These are phyloP conservation scores for Decapterus maruadsi DNA, from an alignment of 2,797 vertebrate species.

Conservation along the genomic window DNA sequence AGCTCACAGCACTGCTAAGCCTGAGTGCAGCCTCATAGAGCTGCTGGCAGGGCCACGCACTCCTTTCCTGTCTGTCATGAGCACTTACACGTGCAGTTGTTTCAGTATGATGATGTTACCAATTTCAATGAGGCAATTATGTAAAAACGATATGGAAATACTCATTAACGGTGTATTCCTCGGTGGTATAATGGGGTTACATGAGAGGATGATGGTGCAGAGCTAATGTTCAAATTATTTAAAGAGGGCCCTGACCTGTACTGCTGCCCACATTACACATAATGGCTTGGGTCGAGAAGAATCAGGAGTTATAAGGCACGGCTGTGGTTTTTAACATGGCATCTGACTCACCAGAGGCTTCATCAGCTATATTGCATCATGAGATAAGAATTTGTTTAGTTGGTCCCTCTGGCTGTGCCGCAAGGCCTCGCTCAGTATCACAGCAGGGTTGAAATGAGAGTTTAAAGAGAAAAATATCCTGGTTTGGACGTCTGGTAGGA, in stretches of 20 bases:
- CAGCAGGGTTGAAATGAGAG: conserved; percentile 60
- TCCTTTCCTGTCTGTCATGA: neutral
- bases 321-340: conserved; percentile 31
- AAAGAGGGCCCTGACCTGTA: neutral
- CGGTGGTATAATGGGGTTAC: conserved; percentile 5
- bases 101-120: neutral
- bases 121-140: neutral
- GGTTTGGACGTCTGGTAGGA: conserved; percentile 81
- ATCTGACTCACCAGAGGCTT: conserved; percentile 51
- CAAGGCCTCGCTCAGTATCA: conserved; percentile 57
- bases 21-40: neutral
- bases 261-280: conserved; percentile 12
- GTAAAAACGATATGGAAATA: neutral
- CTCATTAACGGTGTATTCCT: neutral
- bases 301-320: conserved; percentile 7
- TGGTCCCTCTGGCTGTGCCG: conserved; percentile 56
- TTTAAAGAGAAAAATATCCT: conserved; percentile 75
- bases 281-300: conserved; percentile 16
- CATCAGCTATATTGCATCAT: conserved; percentile 71
- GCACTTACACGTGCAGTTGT: neutral
- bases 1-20: neutral
- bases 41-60: neutral
- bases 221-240: conserved; percentile 2
- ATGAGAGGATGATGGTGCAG: conserved; percentile 4
- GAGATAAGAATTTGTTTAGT: conserved; percentile 70